Percentiles rank a stretch among this genome's conserved stretches.
Evolutionary conservation across 92 coral and sea anemone genomes (phyloP).

Genomic region (Blastomussa wellsi): DNA sequence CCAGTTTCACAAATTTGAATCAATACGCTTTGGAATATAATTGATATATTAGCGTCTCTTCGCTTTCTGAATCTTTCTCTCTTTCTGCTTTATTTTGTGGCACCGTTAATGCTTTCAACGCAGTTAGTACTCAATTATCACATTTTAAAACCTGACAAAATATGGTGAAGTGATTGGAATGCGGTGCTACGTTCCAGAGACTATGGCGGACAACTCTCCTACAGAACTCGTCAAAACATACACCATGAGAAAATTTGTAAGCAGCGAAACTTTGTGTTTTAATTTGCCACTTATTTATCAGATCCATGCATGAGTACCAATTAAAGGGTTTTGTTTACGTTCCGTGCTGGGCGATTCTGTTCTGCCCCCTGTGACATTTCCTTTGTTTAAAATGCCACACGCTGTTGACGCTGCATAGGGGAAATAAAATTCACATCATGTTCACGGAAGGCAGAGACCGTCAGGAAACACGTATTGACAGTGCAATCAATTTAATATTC

Average conservation of each 20-base stretch:
- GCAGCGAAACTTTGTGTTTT: background rate
- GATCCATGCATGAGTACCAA: conserved; percentile 14
- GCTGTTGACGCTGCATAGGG: conserved; percentile 22
- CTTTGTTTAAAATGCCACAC: conserved; percentile 5
- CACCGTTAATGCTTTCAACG: conserved; percentile 1
- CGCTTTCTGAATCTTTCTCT: background rate
- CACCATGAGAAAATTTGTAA: background rate
- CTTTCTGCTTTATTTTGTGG: background rate
- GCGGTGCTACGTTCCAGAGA: background rate
- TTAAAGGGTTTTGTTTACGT: background rate
- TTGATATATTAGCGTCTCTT: background rate
- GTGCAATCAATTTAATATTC: background rate
- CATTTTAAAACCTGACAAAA: conserved; percentile 2
- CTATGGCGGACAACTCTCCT: background rate
- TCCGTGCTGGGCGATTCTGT: background rate
- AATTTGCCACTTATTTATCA: conserved; percentile 7
- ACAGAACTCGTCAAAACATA: background rate
- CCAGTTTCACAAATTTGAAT: background rate
- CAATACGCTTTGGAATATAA: background rate
- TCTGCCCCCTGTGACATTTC: background rate
- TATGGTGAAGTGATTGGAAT: conserved; percentile 9
- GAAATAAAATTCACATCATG: conserved; percentile 31
- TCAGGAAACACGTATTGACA: background rate
- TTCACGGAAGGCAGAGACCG: conserved; percentile 11
- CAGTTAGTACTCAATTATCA: conserved; percentile 24